Percentiles rank a stretch among this genome's conserved stretches.
Conservation (phyloP, 2,797 vertebrate species). For the Paramormyrops hopkinsi region DNA sequence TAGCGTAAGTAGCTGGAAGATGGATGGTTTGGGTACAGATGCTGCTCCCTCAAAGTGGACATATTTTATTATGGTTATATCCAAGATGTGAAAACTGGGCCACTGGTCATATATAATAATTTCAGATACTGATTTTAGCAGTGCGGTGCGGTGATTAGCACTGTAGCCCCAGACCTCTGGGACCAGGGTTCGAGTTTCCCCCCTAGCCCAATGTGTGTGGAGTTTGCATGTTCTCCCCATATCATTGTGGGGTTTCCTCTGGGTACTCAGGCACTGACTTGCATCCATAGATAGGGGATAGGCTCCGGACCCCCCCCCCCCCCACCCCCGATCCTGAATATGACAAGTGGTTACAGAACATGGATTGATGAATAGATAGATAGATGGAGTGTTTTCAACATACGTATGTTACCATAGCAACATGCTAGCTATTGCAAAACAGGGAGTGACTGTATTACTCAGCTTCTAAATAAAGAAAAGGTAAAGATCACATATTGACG, state of each 20-base stretch:
- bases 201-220: neutral
- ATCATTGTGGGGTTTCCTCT: neutral
- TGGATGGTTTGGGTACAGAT: neutral
- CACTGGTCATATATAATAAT: neutral
- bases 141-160: neutral
- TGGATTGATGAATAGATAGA: neutral
- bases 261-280: too few species aligned
- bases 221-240: neutral
- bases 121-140: neutral
- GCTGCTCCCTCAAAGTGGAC: neutral
- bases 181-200: neutral
- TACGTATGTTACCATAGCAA: neutral
- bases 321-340: too few species aligned
- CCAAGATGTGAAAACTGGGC: neutral
- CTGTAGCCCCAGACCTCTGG: neutral
- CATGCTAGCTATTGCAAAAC: neutral
- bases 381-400: too few species aligned
- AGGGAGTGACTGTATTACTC: neutral
- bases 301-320: too few species aligned
- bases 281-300: too few species aligned
- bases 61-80: neutral
- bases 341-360: too few species aligned
- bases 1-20: neutral
- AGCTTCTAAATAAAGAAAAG: neutral
- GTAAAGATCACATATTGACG: neutral